Evolutionary conservation across 1,140 invertebrate species (phyloP).

Genomic region (Neoseiulus cucumeris): DNA sequence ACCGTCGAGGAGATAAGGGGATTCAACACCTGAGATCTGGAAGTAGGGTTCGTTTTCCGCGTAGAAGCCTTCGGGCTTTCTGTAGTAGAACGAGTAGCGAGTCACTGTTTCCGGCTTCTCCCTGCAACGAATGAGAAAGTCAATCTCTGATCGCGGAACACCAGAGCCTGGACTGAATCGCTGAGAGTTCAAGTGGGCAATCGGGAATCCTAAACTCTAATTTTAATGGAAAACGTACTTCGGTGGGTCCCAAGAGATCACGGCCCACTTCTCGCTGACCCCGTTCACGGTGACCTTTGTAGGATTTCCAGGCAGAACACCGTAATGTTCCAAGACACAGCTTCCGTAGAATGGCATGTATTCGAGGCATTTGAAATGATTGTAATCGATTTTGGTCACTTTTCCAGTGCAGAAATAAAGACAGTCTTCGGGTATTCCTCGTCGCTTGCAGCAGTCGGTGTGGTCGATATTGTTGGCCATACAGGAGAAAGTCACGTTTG

Average conservation of each 20-base stretch:
- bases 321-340: constrained; percentile 58
- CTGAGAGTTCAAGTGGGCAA: too few species aligned
- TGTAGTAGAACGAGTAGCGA: constrained; percentile 44
- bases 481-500: constrained; percentile 50
- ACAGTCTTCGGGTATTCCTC: constrained; percentile 47
- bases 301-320: constrained; percentile 49
- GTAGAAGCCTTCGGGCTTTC: constrained; percentile 29
- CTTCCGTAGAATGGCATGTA: constrained; percentile 55
- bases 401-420: constrained; percentile 45
- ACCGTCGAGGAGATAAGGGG: constrained; percentile 50
- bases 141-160: constrained; percentile 14
- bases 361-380: constrained; percentile 43
- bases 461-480: constrained; percentile 44
- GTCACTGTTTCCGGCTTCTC: constrained; percentile 44
- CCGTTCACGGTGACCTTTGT: constrained; percentile 43
- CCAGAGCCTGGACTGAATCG: constrained; percentile 21
- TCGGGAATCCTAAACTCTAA: too few species aligned
- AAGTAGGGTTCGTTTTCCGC: constrained; percentile 32
- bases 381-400: constrained; percentile 51
- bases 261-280: constrained; percentile 47
- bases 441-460: constrained; percentile 40
- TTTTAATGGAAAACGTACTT: constrained; percentile 10
- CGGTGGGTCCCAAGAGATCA: constrained; percentile 57
- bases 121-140: constrained; percentile 8
- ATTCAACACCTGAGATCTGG: constrained; percentile 24